Percentiles rank a stretch among this genome's conserved stretches.
These are phyloP conservation scores for Ascaphus truei DNA, from an alignment of 2,113 vertebrate genomes.

Conservation along the genomic window DNA sequence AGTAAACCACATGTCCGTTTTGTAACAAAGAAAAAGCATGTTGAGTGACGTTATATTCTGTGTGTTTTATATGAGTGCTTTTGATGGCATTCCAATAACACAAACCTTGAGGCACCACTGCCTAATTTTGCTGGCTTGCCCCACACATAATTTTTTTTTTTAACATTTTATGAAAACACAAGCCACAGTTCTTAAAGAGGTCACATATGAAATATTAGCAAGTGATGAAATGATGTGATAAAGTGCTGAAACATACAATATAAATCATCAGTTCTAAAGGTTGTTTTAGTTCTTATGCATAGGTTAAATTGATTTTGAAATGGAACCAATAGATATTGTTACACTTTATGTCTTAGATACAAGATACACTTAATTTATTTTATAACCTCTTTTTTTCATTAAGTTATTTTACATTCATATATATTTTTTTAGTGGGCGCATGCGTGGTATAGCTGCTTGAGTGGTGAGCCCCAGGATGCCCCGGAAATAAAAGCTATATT, in stretches of 20 bases:
- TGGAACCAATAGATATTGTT: not conserved
- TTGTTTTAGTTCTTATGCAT: not conserved
- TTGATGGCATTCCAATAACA: not conserved
- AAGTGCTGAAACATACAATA: not conserved
- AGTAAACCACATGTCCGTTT: not conserved
- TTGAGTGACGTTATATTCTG: not conserved
- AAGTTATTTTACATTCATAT: too few species aligned
- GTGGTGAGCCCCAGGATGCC: too few species aligned
- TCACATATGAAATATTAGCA: constrained; percentile 23
- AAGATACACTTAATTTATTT: too few species aligned
- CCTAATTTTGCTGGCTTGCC: not conserved
- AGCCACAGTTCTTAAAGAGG: constrained; percentile 2
- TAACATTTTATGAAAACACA: not conserved
- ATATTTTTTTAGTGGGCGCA: too few species aligned
- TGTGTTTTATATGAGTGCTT: constrained; percentile 5
- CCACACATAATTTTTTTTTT: not conserved
- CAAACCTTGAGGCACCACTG: constrained; percentile 6
- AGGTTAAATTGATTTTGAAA: not conserved
- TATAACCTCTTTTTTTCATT: not conserved
- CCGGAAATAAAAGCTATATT: too few species aligned
- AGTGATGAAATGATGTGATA: constrained; percentile 33
- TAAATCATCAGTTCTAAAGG: not conserved
- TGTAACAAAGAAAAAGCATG: not conserved
- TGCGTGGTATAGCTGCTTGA: too few species aligned
- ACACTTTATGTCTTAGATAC: too few species aligned